Percentiles rank a stretch among this genome's conserved stretches.
Evolutionary conservation across 2,888 invertebrate species (phyloP).

Genomic region (Polyommatus iphigenia): DNA sequence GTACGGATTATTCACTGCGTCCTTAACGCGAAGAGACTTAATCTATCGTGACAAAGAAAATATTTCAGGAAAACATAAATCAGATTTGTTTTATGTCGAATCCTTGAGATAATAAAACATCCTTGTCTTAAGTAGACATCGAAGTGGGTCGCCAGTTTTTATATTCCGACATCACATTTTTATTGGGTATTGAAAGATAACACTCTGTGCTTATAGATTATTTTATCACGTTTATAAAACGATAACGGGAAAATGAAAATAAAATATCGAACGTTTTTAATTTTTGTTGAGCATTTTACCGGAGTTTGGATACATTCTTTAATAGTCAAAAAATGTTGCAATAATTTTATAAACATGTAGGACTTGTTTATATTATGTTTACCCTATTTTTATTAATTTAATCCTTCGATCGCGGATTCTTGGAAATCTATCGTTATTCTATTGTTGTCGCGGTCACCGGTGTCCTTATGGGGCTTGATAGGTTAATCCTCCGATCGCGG

Average conservation of each 20-base stretch:
- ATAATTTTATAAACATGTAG: too few relatives aligned
- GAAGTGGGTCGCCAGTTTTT: conserved; percentile 19
- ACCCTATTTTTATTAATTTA: too few relatives aligned
- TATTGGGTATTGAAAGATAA: conserved; percentile 1
- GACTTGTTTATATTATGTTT: too few relatives aligned
- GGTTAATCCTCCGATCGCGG: too few relatives aligned
- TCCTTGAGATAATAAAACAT: conserved; percentile 11
- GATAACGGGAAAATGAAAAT: not conserved
- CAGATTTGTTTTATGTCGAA: conserved; percentile 14
- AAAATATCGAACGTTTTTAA: not conserved
- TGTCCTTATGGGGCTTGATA: too few relatives aligned
- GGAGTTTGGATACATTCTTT: not conserved
- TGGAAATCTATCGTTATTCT: too few relatives aligned
- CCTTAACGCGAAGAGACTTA: not conserved
- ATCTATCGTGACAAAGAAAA: not conserved
- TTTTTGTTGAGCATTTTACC: not conserved
- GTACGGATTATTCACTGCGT: too few relatives aligned
- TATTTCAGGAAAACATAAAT: not conserved
- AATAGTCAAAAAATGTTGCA: too few relatives aligned
- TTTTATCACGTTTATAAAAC: not conserved
- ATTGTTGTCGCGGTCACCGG: too few relatives aligned
- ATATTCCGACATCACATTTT: not conserved
- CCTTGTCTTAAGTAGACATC: not conserved
- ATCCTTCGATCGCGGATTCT: too few relatives aligned
- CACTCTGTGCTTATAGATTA: not conserved